Percentiles rank a stretch among this genome's conserved stretches.
phyloP scores from a whole-genome alignment of 1,140 invertebrate genomes.

The Pseudomyrmex sp. region DNA sequence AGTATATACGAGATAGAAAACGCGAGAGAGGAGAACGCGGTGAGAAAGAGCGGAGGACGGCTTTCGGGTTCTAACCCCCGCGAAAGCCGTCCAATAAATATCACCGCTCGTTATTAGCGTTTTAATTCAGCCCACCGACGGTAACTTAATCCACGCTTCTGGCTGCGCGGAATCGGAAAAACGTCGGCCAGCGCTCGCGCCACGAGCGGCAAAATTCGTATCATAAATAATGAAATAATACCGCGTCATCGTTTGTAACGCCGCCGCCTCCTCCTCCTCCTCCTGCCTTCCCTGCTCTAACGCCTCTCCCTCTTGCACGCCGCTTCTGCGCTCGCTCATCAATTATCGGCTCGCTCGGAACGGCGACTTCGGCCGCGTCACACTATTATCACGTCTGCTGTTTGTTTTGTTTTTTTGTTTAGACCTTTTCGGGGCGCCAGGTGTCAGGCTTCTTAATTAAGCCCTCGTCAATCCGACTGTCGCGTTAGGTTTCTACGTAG shows the following conservation, averaged over 20 bases:
- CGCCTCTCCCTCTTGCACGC: neutral
- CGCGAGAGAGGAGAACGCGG: neutral
- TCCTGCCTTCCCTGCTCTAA: too few species aligned
- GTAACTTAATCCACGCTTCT: conserved; percentile 80
- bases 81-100: conserved; percentile 82
- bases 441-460: conserved; percentile 52
- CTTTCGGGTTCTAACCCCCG: conserved; percentile 67
- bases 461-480: conserved; percentile 24
- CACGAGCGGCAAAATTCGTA: conserved; percentile 70
- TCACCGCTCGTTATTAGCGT: conserved; percentile 83
- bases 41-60: conserved; percentile 12
- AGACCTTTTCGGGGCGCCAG: neutral
- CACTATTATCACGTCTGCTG: conserved; percentile 36
- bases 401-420: neutral
- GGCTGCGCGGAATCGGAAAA: conserved; percentile 78
- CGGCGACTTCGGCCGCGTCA: conserved; percentile 46
- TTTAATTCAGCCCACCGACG: conserved; percentile 80
- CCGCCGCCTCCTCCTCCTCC: neutral
- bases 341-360: conserved; percentile 44
- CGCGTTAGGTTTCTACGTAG: neutral
- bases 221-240: conserved; percentile 82
- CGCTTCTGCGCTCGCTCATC: conserved; percentile 34
- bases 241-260: conserved; percentile 78
- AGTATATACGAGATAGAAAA: neutral
- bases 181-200: conserved; percentile 64